Evolutionary conservation across 2,888 invertebrate species (phyloP), one percentile per base, ranked within the genome.

Genomic region (Sabatieria punctata): DNA sequence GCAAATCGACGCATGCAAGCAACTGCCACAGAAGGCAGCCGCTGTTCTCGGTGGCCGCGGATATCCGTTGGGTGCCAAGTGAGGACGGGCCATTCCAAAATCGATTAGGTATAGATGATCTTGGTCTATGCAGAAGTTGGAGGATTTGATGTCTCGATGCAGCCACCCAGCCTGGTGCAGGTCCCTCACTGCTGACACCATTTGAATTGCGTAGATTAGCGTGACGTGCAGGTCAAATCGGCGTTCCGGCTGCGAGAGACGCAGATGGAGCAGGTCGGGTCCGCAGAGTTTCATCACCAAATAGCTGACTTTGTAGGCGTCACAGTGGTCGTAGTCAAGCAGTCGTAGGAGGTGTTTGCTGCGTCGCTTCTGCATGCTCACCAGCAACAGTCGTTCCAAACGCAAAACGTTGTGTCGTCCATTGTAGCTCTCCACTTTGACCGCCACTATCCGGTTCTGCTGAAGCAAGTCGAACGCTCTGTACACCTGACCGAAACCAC

Each of bases 141-240:
- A 23, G 13, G 50, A 51, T 33, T 50, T 50, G 40, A 50, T 27
- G 45, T 50, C 50, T 3, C 50, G 33, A 45, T 50, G 50, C 13
- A 50, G 30, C 22, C 30, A 51, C 19, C 50, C 50, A n/a, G 22
- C 37, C 18, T 21, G 21, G 38, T 50, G n/a, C n/a, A n/a, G n/a
- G n/a, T n/a, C n/a, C n/a, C n/a, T n/a, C n/a, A n/a, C n/a, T n/a
- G n/a, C n/a, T n/a, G n/a, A n/a, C n/a, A n/a, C n/a, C n/a, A n/a
- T n/a, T n/a, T n/a, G n/a, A n/a, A n/a, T n/a, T n/a, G n/a, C n/a
- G n/a, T n/a, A n/a, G n/a, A n/a, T n/a, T n/a, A n/a, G n/a, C n/a
- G n/a, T n/a, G n/a, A n/a, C 43, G 30, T 30, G 36, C 30, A 44
- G 26, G 6, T 35, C n/a, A 11, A 50, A 52, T 21, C 35, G 35